Evolutionary conservation across 2,797 vertebrate species (phyloP), one percentile per base, ranked within the genome.

Genomic region (Myripristis jacobus): DNA sequence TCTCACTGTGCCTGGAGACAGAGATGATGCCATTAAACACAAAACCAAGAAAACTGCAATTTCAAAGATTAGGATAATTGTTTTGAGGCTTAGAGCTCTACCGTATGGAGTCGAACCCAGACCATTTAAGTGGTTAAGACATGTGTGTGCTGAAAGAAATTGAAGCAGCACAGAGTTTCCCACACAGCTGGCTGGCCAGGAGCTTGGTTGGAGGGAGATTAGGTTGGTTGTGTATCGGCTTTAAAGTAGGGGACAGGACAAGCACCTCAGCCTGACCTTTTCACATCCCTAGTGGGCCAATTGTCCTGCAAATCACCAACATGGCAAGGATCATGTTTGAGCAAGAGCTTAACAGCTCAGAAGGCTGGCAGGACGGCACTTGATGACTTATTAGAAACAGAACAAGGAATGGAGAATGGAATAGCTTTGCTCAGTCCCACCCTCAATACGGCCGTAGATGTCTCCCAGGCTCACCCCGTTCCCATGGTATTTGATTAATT

Each of bases 231-330:
- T 94, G 92, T 91, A 94, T 92, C 92, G 88, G 92, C 92, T 93
- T 92, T 92, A 91, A 84, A 82, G 84, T 89, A 84, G 91, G 85
- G 80, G 89, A 86, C 84, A 74, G 86, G 93, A 93, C 87, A 82
- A 89, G 86, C 77, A 80, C 91, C 85, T 87, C 89, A 78, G 80
- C 87, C 93, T 94, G 94, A 95, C 93, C 93, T 93, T 88, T 92
- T 89, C 87, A 87, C 92, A 90, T 95, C 92, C 91, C 94, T 91
- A 90, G 89, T 87, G 89, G 82, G 76, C 82, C 94, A 72, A 95
- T 95, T 96, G 95, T 97, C 94, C 94, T 94, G 92, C 93, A 95
- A 95, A 96, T 95, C 92, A 94, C 92, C 31, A 89, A 91, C 89
- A 93, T 86, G 88, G 92, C 92, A 89, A 86, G 87, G 88, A 94